Conservation (phyloP, 2,797 vertebrate species). For the Hypotaenidia okinawae region DNA sequence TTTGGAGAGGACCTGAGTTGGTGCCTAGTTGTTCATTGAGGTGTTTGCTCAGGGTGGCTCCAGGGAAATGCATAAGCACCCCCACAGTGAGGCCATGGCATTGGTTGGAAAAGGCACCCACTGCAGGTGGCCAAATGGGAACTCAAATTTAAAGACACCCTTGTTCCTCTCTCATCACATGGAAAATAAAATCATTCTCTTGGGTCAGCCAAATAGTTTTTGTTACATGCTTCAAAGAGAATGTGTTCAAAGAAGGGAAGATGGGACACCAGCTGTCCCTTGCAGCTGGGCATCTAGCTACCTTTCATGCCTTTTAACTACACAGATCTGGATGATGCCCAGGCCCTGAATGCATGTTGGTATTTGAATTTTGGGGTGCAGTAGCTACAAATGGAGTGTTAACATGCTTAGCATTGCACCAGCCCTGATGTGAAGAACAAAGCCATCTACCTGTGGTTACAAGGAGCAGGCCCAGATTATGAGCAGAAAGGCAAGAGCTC, state of each 20-base stretch:
- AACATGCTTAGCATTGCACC: background rate
- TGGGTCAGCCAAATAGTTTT: background rate
- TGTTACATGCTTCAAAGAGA: background rate
- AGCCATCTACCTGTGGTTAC: background rate
- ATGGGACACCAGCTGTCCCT: background rate
- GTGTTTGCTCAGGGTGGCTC: background rate
- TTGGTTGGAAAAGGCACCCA: background rate
- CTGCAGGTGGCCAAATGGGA: background rate
- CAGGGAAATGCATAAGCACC: background rate
- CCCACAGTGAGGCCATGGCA: background rate
- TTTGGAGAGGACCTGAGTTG: background rate
- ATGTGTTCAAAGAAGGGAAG: background rate
- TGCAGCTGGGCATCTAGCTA: background rate
- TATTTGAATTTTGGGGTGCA: background rate
- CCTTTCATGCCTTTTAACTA: background rate
- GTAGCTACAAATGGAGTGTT: background rate
- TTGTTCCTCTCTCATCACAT: background rate
- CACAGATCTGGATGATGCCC: background rate
- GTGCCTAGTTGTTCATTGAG: background rate
- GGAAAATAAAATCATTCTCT: background rate
- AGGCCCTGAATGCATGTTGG: background rate
- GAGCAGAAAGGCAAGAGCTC: background rate
- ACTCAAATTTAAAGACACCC: background rate
- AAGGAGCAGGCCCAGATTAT: background rate
- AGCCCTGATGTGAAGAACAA: background rate